Base-by-base conservation (phyloP, 2,797 vertebrate genomes). In the Dermochelys coriacea region DNA sequence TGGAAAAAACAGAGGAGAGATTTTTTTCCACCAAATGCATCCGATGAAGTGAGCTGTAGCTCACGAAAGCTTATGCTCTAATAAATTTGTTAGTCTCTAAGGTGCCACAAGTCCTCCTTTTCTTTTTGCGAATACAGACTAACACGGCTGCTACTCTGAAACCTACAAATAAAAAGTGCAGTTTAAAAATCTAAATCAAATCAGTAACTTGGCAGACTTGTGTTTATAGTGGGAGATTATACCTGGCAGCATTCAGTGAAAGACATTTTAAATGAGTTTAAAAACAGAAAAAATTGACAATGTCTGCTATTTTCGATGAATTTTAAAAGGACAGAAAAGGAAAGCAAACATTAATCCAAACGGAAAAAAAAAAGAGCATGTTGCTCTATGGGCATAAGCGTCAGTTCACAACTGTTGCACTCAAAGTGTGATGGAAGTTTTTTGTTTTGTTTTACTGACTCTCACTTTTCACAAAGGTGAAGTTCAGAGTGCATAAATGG, bases 141-240 rank as follows among this genome's bases (percentile, higher is more conserved):
- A n/a, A n/a, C n/a, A n/a, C n/a, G n/a, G n/a, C n/a, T n/a, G n/a
- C n/a, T n/a, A n/a, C n/a, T n/a, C n/a, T n/a, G n/a, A n/a, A n/a
- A n/a, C n/a, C 29, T 34, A 82, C 7, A 31, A 29, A 15, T 83
- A 83, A 61, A 74, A 55, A 14, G 2, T 0, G 2, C 0, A 0
- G 34, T 59, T 84, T 86, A 83, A 84, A 83, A 88, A 25, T 0
- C 1, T 37, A 78, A 61, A 87, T 45, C 12, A 79, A 5, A 81
- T 41, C 29, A 57, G 34, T 5, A 55, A 57, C 12, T 49, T 0
- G 1, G 41, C 74, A 91, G 15, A 5, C 18, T 23, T 45, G 19
- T 50, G 18, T 41, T 87, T 50, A 64, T n/a, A 90, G 78, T 5
- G 82, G 47, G 91, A 71, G 1, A 75, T 1, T 21, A 37, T 18